Base-by-base conservation (phyloP, 2,888 invertebrate genomes). In the Anagyrus pseudococci region DNA sequence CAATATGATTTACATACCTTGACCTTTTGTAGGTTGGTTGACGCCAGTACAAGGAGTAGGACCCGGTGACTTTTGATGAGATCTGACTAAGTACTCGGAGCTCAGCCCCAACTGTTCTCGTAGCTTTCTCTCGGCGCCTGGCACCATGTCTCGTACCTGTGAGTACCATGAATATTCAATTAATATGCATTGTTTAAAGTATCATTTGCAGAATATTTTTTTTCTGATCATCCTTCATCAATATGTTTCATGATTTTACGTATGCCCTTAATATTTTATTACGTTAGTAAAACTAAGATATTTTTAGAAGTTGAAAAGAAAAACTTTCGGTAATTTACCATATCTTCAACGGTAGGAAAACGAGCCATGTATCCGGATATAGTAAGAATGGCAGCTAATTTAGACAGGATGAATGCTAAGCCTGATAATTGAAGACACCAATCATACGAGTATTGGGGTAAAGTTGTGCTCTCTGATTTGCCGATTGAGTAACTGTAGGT, bases 401-500 rank as follows among this genome's bases (percentile, higher is more conserved):
- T 85, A n/a, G 85, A 84, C 74, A 86, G 80, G 68, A 86, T 83
- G 73, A 87, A 82, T 52, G 87, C 86, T 56, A 84, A 82, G 40
- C 85, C 85, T 8, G 87, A 87, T 40, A 85, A 82, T 74, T 87
- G 85, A 72, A 87, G 85, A 68, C 87, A 86, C 87, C 87, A 87
- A 49, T 87, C 87, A 75, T 87, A 87, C 55, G 83, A 83, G 76
- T 85, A 86, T 72, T 78, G 76, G n/a, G 80, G 80, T 47, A 80
- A 67, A 56, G 74, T 75, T 58, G 75, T 76, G 60, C 78, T 79
- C 46, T 79, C 80, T 47, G 72, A 67, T 56, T 76, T 61, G 33
- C 52, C 49, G 22, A 73, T 71, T 19, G 78, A 73, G 4, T 73
- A 69, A 58, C 75, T 62, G 63, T 75, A 77, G 66, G 76, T 72